phyloP scores from a whole-genome alignment of 2,113 vertebrate species.

The Oncorhynchus tshawytscha region DNA sequence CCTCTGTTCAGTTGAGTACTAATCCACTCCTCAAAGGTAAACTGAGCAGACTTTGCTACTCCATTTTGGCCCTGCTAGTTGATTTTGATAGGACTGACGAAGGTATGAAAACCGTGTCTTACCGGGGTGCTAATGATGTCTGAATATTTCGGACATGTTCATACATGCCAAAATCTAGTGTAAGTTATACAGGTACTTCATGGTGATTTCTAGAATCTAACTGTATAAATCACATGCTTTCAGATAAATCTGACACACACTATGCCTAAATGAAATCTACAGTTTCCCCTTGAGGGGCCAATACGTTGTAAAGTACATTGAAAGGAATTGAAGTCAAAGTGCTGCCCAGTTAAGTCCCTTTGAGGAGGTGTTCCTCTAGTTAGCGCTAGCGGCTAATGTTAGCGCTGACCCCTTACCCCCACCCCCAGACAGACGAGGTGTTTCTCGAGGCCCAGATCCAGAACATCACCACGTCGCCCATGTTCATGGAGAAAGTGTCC shows the following conservation, averaged over 20 bases:
- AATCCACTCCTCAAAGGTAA: constrained; percentile 49
- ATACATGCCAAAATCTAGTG: too few species aligned
- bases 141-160: too few species aligned
- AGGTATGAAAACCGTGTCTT: too few species aligned
- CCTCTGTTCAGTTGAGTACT: constrained; percentile 53
- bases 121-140: too few species aligned
- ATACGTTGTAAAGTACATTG: too few species aligned
- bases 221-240: too few species aligned
- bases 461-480: constrained; percentile 97
- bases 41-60: constrained; percentile 50
- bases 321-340: neutral
- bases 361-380: neutral
- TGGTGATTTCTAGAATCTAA: too few species aligned
- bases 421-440: constrained; percentile 91
- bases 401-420: constrained; percentile 11
- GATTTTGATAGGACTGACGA: too few species aligned
- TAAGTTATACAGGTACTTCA: too few species aligned
- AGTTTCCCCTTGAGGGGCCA: neutral
- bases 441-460: constrained; percentile 99
- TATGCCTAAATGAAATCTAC: neutral
- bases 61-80: neutral
- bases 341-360: constrained; percentile 55
- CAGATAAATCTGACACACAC: too few species aligned
- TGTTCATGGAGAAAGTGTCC: constrained; percentile 99
- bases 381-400: neutral